Evolutionary conservation across 2,113 vertebrate genomes (phyloP), one percentile per base, ranked within the genome.

Genomic region (Lepus timidus): DNA sequence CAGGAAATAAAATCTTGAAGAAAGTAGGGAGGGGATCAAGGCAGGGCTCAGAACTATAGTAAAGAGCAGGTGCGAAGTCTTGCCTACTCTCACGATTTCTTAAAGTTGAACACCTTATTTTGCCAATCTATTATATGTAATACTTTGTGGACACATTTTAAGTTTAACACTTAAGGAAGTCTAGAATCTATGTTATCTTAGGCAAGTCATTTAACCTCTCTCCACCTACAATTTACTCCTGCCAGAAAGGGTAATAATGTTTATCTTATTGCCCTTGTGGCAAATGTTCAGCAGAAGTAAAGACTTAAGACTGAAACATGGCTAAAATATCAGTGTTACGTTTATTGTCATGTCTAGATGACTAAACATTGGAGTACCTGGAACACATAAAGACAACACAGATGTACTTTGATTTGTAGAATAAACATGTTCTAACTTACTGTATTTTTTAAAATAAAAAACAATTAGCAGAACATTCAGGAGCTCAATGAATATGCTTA

Each of bases 251-350:
- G 67, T 27, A n/a, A 27, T 25, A 80, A 49, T 33, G 31, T 11
- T 4, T 76, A 31, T 31, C 29, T 93, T 19, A 14, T 11, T 44
- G 19, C 61, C 8, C 3, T 25, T 29, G 62, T 25, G 9, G 29
- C 61, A 91, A 85, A 6, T 36, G 8, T 80, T 97, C 55, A 79
- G 92, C 31, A 88, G 55, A 94, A 88, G 12, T 51, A 84, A 76
- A 44, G 36, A 52, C 33, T 76, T 39, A 85, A 58, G 6, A 76
- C 44, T 55, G 14, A 94, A 93, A 44, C 11, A 44, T n/a, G 27
- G 52, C 16, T 81, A 52, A 85, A 62, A 55, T n/a, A 6, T 79
- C 27, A 49, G 17, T 25, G 33, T 20, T 83, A 44, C n/a, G 14
- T 9, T n/a, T 67, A 49, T 22, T 81, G 13, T 39, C 58, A 71